These are phyloP conservation scores for Magallana ariakensis DNA, from an alignment of 1,140 invertebrate genomes.

Conservation along the genomic window DNA sequence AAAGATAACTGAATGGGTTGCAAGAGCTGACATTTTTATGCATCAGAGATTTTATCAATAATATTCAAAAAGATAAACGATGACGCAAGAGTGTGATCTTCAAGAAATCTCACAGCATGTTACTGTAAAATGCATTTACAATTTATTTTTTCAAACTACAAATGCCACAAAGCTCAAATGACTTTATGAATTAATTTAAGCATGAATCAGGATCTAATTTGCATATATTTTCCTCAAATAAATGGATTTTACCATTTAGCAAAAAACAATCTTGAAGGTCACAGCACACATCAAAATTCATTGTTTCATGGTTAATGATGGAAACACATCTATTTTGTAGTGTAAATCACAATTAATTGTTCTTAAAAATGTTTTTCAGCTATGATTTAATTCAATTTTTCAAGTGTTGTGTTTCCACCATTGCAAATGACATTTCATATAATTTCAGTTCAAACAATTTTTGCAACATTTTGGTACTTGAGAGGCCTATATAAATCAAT, in stretches of 20 bases:
- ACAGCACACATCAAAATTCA: neutral
- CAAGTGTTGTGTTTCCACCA: neutral
- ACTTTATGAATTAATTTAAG: neutral
- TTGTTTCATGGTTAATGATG: neutral
- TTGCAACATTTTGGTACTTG: constrained; percentile 24
- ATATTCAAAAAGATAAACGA: neutral
- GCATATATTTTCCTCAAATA: constrained; percentile 10
- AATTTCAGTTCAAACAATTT: neutral
- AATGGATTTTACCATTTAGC: neutral
- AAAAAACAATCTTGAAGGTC: constrained; percentile 2
- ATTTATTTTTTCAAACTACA: neutral
- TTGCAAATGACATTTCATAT: neutral
- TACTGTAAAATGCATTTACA: neutral
- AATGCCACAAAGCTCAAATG: neutral
- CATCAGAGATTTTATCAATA: constrained; percentile 5
- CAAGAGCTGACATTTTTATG: neutral
- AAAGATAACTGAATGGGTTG: constrained; percentile 24
- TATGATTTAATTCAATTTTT: no score
- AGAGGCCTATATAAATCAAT: no score
- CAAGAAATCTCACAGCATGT: neutral
- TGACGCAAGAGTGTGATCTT: constrained; percentile 30
- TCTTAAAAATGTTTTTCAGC: no score
- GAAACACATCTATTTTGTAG: neutral
- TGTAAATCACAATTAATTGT: no score
- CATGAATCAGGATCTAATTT: neutral